Evolutionary conservation across 2,888 invertebrate genomes (phyloP).

Genomic region (Clivina fossor): DNA sequence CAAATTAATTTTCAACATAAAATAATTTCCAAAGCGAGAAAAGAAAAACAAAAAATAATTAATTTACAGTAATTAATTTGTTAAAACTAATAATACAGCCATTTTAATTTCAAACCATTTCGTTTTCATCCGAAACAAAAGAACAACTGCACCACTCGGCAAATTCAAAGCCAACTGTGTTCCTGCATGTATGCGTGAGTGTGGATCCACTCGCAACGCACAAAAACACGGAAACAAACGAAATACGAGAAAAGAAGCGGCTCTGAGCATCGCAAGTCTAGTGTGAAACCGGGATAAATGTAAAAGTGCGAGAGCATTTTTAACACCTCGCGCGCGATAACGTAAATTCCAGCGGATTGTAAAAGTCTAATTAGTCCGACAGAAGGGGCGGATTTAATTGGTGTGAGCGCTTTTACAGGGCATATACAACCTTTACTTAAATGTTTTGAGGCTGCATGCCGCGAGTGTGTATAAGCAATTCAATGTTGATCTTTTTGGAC

Average conservation of each 20-base stretch:
- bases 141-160: too few species aligned
- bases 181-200: too few species aligned
- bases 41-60: too few species aligned
- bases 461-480: neutral
- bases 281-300: neutral
- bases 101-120: too few species aligned
- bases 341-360: constrained; percentile 44
- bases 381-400: constrained; percentile 44
- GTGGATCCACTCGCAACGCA: too few species aligned
- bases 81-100: too few species aligned
- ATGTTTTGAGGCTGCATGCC: neutral
- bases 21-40: too few species aligned
- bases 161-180: too few species aligned
- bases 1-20: too few species aligned
- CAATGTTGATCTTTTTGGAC: neutral
- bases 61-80: too few species aligned
- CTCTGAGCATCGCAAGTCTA: neutral
- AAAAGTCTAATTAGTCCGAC: constrained; percentile 44
- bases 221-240: neutral
- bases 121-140: too few species aligned
- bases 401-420: constrained; percentile 13
- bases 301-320: constrained; percentile 12
- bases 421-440: neutral
- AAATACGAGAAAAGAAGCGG: neutral
- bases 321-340: constrained; percentile 13